phyloP scores from a whole-genome alignment of 2,888 invertebrate genomes.

The Apoderus coryli region DNA sequence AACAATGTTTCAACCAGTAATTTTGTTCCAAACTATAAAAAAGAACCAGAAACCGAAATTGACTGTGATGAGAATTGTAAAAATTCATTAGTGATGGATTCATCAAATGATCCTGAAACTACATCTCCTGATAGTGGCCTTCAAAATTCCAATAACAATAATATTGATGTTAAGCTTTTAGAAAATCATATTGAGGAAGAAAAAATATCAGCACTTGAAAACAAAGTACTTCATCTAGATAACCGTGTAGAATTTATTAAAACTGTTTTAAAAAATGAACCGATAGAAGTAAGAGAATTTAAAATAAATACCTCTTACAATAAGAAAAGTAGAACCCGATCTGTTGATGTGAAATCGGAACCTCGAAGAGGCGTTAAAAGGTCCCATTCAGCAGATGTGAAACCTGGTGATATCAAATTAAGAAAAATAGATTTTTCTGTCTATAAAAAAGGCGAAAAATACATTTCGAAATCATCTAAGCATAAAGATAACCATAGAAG shows the following conservation, averaged over 20 bases:
- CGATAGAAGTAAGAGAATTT: conserved; percentile 18
- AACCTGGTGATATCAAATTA: conserved; percentile 18
- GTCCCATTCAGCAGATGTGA: conserved; percentile 24
- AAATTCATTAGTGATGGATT: background rate
- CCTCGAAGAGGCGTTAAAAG: conserved; percentile 23
- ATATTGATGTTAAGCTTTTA: conserved; percentile 15
- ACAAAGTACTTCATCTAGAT: conserved; percentile 25
- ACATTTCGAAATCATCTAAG: conserved; percentile 13
- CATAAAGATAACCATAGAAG: conserved; percentile 18
- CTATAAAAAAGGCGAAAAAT: conserved; percentile 16
- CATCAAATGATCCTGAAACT: background rate
- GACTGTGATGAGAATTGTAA: conserved; percentile 10
- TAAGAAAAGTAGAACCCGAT: conserved; percentile 25
- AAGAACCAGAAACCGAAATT: conserved; percentile 10
- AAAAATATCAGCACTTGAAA: conserved; percentile 21
- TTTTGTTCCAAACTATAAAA: background rate
- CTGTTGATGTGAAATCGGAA: conserved; percentile 22
- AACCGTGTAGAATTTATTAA: conserved; percentile 25
- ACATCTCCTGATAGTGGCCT: conserved; percentile 19
- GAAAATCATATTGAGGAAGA: conserved; percentile 10
- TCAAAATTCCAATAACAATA: conserved; percentile 21
- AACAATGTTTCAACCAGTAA: background rate
- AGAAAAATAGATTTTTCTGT: conserved; percentile 21
- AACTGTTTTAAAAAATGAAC: conserved; percentile 27
- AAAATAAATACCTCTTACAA: conserved; percentile 19